Base-by-base conservation (phyloP, 2,888 invertebrate genomes). In the Tanaodytes sp. region DNA sequence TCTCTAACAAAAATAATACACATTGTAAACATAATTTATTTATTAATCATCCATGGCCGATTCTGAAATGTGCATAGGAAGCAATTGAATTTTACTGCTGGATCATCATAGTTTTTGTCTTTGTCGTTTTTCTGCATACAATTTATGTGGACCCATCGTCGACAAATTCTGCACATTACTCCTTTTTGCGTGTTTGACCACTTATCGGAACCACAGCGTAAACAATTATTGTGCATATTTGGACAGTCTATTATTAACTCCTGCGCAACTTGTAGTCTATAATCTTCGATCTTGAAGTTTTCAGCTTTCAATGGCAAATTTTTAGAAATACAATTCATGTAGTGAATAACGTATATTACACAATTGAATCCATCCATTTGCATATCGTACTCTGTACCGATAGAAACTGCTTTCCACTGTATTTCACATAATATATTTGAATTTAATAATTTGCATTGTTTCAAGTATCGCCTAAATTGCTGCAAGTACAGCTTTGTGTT, bases 151-250 rank as follows among this genome's bases (percentile, higher is more conserved):
- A n/a, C n/a, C n/a, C n/a, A n/a, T n/a, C 40, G 19, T 1, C 46
- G 46, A n/a, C 49, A 49, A 36, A 49, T 2, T 3, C 11, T 20
- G n/a, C 49, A 49, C 49, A 49, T 49, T 14, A 49, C 20, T n/a
- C 49, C 49, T 36, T 36, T 12, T 1, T 48, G 6, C 12, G 31
- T 11, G 1, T 12, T 12, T 18, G 11, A 2, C 46, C 36, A 49
- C 3, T 8, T 11, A 1, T 27, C 18, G 8, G 1, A 12, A 1
- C 12, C 14, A 18, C 49, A 49, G 1, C 23, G 19, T 6, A 49
- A 16, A 20, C 49, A 49, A 36, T 14, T 0, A 1, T 36, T 4
- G 9, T 49, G 23, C 36, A 49, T 49, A 4, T 19, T 9, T 11
- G 49, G 49, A 36, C 36, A 49, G 20, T 16, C 11, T 1, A n/a